Evolutionary conservation across 2,888 invertebrate species (phyloP).

Genomic region (Phyto melanocephala): DNA sequence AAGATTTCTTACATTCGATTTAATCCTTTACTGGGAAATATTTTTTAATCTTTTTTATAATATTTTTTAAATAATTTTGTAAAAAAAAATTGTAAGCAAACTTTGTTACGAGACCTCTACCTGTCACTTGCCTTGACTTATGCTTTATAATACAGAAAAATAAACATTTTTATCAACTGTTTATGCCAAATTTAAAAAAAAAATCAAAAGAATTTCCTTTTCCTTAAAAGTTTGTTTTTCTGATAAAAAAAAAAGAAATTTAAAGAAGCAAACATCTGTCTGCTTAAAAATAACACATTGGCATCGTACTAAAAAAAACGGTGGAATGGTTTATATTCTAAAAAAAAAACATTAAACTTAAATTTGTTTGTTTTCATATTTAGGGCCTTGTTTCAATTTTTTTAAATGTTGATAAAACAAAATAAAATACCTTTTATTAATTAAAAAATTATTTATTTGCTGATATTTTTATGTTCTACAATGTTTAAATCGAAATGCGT

Average conservation of each 20-base stretch:
- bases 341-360: too few species aligned
- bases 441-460: too few species aligned
- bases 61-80: too few species aligned
- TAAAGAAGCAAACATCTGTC: conserved; percentile 35
- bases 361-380: too few species aligned
- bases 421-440: too few species aligned
- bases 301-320: background rate
- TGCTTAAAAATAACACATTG: conserved; percentile 13
- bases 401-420: too few species aligned
- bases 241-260: background rate
- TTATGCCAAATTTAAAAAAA: conserved; percentile 72
- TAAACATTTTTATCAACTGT: conserved; percentile 42
- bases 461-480: too few species aligned
- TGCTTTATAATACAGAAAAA: background rate
- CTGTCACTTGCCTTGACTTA: conserved; percentile 50
- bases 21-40: too few species aligned
- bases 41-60: too few species aligned
- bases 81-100: background rate
- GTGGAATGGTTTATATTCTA: conserved; percentile 16
- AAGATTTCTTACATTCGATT: too few species aligned
- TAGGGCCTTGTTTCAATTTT: too few species aligned
- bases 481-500: too few species aligned
- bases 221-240: conserved; percentile 1
- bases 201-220: conserved; percentile 12
- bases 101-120: conserved; percentile 41